These are phyloP conservation scores for Heterodera schachtii DNA, from an alignment of 1,140 invertebrate genomes.

Conservation along the genomic window DNA sequence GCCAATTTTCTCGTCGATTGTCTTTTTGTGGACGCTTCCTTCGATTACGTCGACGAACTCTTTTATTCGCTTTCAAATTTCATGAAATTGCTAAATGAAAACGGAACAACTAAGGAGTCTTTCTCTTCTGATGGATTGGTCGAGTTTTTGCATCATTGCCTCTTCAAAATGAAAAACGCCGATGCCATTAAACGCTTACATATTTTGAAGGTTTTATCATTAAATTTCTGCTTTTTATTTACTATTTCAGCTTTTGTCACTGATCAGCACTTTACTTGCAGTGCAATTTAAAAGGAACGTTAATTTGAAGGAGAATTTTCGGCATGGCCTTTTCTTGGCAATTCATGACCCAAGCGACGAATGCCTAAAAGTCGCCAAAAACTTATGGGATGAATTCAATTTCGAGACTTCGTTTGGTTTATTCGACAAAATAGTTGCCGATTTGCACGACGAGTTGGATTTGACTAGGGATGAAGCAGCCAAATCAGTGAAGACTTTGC, in stretches of 20 bases:
- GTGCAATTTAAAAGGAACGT: conserved; percentile 68
- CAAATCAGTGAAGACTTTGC: conserved; percentile 16
- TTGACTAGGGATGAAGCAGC: conserved; percentile 32
- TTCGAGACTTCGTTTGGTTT: conserved; percentile 30
- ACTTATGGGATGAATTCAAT: conserved; percentile 37
- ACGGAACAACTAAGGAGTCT: not conserved
- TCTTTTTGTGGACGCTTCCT: conserved; percentile 15
- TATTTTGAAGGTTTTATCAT: conserved; percentile 25
- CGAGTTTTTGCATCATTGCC: not conserved
- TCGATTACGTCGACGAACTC: conserved; percentile 18
- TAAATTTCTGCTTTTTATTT: not conserved
- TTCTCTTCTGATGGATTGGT: not conserved
- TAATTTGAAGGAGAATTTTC: conserved; percentile 72
- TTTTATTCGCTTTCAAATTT: conserved; percentile 8
- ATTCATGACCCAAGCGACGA: conserved; percentile 66
- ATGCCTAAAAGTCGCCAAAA: conserved; percentile 62
- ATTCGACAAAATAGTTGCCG: conserved; percentile 1
- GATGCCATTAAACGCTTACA: not conserved
- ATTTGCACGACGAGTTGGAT: conserved; percentile 9
- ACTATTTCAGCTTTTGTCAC: conserved; percentile 16
- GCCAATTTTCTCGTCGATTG: conserved; percentile 19
- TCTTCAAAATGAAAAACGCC: not conserved
- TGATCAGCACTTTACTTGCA: conserved; percentile 11
- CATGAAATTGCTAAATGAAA: conserved; percentile 16
- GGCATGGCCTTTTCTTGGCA: conserved; percentile 66